phyloP scores from a whole-genome alignment of 2,113 vertebrate species.

The Pycnonotus jocosus region DNA sequence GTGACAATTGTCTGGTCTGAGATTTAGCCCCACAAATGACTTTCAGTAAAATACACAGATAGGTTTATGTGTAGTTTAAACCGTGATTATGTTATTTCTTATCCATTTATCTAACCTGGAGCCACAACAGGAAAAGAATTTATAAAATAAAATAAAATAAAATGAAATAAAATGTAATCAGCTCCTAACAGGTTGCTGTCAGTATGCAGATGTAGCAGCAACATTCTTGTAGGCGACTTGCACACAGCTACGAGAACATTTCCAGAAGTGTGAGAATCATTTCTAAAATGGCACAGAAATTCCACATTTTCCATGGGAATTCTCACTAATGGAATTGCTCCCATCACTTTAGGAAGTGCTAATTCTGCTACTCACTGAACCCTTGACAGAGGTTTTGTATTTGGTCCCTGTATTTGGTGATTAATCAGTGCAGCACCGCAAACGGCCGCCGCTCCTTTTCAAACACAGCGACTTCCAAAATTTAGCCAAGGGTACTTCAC shows the following conservation, averaged over 20 bases:
- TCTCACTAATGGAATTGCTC: constrained; percentile 66
- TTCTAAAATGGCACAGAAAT: constrained; percentile 15
- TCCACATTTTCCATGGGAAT: constrained; percentile 52
- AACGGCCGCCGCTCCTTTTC: constrained; percentile 37
- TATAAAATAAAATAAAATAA: fast-evolving
- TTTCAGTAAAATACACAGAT: background rate
- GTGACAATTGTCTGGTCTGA: background rate
- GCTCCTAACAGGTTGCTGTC: background rate
- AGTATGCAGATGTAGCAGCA: background rate
- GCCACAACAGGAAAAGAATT: background rate
- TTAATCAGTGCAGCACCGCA: constrained; percentile 59
- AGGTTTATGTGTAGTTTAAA: background rate
- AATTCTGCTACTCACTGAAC: constrained; percentile 66
- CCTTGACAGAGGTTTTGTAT: constrained; percentile 61
- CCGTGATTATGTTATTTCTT: background rate
- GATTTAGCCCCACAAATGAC: background rate
- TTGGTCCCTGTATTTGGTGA: constrained; percentile 32
- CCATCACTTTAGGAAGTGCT: constrained; percentile 58
- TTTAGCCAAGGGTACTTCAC: constrained; percentile 61
- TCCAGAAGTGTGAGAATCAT: background rate
- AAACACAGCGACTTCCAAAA: constrained; percentile 65
- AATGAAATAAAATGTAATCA: background rate
- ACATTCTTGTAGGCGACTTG: background rate
- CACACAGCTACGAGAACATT: background rate
- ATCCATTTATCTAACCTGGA: background rate